Evolutionary conservation across 2,797 vertebrate genomes (phyloP).

Genomic region (Acrossocheilus fasciatus): DNA sequence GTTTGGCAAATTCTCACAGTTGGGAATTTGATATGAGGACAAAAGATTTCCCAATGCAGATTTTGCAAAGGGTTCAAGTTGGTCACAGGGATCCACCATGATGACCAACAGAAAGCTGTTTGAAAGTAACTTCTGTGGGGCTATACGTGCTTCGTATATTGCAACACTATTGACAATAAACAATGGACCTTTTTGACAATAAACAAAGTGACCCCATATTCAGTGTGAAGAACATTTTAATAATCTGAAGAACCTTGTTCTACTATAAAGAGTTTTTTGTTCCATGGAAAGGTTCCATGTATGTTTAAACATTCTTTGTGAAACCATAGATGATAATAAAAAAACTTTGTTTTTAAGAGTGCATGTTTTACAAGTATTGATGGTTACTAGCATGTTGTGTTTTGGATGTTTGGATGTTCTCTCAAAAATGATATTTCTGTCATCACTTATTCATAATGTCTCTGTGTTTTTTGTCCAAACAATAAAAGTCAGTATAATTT

Average conservation of each 20-base stretch:
- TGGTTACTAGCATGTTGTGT: no score
- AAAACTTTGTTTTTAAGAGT: no score
- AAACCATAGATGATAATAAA: background rate
- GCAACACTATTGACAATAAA: background rate
- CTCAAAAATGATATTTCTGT: background rate
- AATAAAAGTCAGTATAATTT: background rate
- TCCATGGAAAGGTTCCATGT: background rate
- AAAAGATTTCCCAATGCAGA: background rate
- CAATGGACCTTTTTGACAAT: background rate
- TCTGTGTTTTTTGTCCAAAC: conserved; percentile 8
- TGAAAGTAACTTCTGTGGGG: background rate
- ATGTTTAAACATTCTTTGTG: background rate
- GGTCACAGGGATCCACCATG: background rate
- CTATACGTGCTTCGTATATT: background rate
- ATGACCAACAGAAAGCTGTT: background rate
- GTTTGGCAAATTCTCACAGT: background rate
- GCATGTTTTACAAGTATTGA: no score
- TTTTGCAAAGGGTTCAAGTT: background rate
- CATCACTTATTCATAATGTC: background rate
- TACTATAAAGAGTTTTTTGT: background rate
- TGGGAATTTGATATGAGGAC: background rate
- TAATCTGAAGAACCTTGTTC: background rate
- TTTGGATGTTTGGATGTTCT: background rate
- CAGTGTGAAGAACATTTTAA: background rate
- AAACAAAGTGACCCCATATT: background rate